Evolutionary conservation across 2,888 invertebrate species (phyloP).

Genomic region (Lymantria monacha): DNA sequence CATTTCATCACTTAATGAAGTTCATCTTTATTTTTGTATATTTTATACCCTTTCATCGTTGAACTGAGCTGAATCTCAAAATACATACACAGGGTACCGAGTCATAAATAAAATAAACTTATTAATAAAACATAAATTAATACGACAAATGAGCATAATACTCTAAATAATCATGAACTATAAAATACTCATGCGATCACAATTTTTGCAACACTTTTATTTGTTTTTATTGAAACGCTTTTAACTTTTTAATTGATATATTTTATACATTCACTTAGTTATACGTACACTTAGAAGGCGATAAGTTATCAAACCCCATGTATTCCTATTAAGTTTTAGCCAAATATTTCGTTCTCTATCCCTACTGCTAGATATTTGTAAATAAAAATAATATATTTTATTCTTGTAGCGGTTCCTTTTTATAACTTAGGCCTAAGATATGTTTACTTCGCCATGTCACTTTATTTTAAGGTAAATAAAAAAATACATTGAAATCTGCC

Average conservation of each 20-base stretch:
- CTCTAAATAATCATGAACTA: conserved; percentile 46
- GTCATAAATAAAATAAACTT: conserved; percentile 55
- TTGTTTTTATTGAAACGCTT: conserved; percentile 44
- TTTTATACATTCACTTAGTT: conserved; percentile 9
- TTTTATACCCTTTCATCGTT: conserved; percentile 34
- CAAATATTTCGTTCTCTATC: conserved; percentile 76
- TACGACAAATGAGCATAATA: conserved; percentile 60
- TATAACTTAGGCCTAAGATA: conserved; percentile 71
- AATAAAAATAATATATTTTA: conserved; percentile 68
- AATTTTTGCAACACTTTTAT: conserved; percentile 51
- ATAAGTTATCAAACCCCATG: conserved; percentile 53
- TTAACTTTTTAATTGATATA: conserved; percentile 23
- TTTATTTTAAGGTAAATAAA: conserved; percentile 57
- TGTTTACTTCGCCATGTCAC: conserved; percentile 61
- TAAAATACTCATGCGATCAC: conserved; percentile 74
- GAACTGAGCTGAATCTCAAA: conserved; percentile 64
- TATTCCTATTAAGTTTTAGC: conserved; percentile 77
- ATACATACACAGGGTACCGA: conserved; percentile 75
- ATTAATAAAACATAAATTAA: conserved; percentile 43
- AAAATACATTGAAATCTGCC: conserved; percentile 41
- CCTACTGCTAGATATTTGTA: conserved; percentile 70
- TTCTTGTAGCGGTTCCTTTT: conserved; percentile 74
- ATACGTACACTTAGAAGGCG: not conserved
- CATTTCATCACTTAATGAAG: conserved; percentile 24
- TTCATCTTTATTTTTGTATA: conserved; percentile 44